These are phyloP conservation scores for Mus spretus DNA, from an alignment of 2,797 vertebrate genomes.

Conservation along the genomic window DNA sequence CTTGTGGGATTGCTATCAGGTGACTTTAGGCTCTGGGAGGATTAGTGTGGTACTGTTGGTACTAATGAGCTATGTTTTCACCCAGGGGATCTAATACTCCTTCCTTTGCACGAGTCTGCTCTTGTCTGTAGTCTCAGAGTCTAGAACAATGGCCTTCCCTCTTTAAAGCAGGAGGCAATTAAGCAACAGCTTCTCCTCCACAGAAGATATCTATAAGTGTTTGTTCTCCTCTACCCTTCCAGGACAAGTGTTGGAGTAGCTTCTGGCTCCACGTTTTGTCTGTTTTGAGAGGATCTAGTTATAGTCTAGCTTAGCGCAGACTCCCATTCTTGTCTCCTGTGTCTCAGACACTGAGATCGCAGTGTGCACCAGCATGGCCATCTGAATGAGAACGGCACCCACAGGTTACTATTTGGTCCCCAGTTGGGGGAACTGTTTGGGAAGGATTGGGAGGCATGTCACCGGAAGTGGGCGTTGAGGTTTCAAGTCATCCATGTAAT, in stretches of 20 bases:
- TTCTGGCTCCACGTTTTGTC: not conserved
- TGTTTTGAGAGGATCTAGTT: not conserved
- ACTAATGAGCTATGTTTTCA: not conserved
- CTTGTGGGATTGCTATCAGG: not conserved
- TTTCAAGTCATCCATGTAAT: not conserved
- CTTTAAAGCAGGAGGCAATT: not conserved
- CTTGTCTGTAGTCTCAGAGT: not conserved
- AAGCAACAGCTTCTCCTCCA: not conserved
- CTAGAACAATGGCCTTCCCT: not conserved
- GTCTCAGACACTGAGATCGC: not conserved
- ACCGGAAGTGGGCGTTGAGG: not conserved
- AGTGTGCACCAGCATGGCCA: too few relatives aligned
- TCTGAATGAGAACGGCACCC: not conserved
- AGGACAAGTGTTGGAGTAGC: not conserved
- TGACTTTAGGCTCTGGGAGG: not conserved
- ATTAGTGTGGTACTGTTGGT: not conserved
- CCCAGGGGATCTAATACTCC: not conserved
- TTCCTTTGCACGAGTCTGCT: not conserved
- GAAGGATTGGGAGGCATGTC: conserved; percentile 1
- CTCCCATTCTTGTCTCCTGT: not conserved
- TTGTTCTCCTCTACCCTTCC: not conserved
- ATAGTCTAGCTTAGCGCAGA: not conserved
- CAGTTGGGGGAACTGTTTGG: not conserved
- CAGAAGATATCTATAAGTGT: not conserved
- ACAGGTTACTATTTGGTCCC: not conserved